A percentile compares a stretch with the other conserved stretches of the same genome.
These are phyloP conservation scores for Acleris holmiana DNA, from an alignment of 2,888 invertebrate species.

Conservation along the genomic window DNA sequence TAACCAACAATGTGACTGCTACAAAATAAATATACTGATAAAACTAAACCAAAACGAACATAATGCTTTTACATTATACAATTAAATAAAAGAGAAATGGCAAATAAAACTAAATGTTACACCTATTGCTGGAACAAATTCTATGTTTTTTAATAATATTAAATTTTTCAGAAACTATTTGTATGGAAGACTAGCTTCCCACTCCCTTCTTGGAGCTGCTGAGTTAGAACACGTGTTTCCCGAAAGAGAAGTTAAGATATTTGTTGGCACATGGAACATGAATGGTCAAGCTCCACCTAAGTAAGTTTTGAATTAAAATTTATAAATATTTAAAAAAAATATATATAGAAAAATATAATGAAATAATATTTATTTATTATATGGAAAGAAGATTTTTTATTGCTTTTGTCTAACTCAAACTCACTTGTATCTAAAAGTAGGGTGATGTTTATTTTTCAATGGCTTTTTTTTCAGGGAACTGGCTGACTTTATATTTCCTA, in stretches of 20 bases:
- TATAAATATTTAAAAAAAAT: too few species aligned
- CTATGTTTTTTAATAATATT: conserved; percentile 1
- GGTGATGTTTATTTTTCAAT: neutral
- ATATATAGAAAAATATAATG: too few species aligned
- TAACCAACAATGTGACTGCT: too few species aligned
- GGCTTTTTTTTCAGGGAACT: conserved; percentile 86
- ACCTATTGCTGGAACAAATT: too few species aligned
- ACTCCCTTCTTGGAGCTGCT: conserved; percentile 91
- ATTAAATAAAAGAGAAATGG: too few species aligned
- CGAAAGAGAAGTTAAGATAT: conserved; percentile 92
- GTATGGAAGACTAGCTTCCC: conserved; percentile 91
- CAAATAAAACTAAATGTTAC: too few species aligned
- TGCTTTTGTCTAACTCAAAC: neutral
- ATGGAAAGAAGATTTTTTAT: too few species aligned
- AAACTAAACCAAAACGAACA: too few species aligned
- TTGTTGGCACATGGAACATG: conserved; percentile 99
- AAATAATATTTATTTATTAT: too few species aligned
- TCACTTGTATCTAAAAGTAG: neutral
- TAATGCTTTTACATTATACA: too few species aligned
- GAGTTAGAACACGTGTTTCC: conserved; percentile 95
- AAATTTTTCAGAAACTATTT: conserved; percentile 88
- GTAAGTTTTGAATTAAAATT: conserved; percentile 85
- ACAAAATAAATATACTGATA: too few species aligned
- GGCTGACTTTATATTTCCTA: conserved; percentile 95
- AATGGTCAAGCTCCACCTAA: conserved; percentile 94